These are phyloP conservation scores for Anableps anableps DNA, from an alignment of 2,797 vertebrate species.

Conservation along the genomic window DNA sequence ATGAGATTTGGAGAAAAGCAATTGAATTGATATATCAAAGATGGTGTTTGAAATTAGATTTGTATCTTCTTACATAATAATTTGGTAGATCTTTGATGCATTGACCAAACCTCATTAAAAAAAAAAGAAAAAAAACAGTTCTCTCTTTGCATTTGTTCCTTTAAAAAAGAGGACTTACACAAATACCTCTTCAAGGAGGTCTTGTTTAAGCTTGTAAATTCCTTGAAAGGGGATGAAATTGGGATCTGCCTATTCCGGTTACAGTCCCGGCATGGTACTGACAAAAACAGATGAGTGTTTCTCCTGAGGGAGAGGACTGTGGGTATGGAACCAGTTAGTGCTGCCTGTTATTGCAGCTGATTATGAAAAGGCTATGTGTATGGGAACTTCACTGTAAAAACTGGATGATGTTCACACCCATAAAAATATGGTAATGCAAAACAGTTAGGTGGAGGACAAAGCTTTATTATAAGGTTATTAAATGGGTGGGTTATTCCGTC, in stretches of 20 bases:
- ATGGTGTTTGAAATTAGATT: slow-evolving; percentile 50
- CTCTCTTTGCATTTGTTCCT: slow-evolving; percentile 21
- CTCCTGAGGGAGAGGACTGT: slow-evolving; percentile 70
- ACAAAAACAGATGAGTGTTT: slow-evolving; percentile 78
- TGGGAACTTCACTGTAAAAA: slow-evolving; percentile 72
- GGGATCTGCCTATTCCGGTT: slow-evolving; percentile 71
- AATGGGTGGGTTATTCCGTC: slow-evolving; percentile 39
- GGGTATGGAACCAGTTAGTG: slow-evolving; percentile 77
- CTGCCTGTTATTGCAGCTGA: slow-evolving; percentile 81
- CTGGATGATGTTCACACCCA: slow-evolving; percentile 66
- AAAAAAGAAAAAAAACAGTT: slow-evolving; percentile 39
- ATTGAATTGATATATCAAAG: slow-evolving; percentile 45
- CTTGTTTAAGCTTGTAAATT: slow-evolving; percentile 73
- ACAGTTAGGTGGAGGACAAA: slow-evolving; percentile 58
- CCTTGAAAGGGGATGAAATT: slow-evolving; percentile 75
- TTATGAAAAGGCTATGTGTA: slow-evolving; percentile 71
- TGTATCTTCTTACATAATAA: slow-evolving; percentile 46
- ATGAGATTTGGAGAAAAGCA: slow-evolving; percentile 30
- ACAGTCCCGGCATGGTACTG: slow-evolving; percentile 74
- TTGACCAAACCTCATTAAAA: slow-evolving; percentile 26
- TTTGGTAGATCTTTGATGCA: slow-evolving; percentile 44
- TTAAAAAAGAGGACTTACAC: slow-evolving; percentile 28
- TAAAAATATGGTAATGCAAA: slow-evolving; percentile 71
- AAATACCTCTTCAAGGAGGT: slow-evolving; percentile 74
- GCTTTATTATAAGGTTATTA: slow-evolving; percentile 42